Evolutionary conservation across 2,797 vertebrate genomes (phyloP).

Genomic region (Cyclura pinguis): DNA sequence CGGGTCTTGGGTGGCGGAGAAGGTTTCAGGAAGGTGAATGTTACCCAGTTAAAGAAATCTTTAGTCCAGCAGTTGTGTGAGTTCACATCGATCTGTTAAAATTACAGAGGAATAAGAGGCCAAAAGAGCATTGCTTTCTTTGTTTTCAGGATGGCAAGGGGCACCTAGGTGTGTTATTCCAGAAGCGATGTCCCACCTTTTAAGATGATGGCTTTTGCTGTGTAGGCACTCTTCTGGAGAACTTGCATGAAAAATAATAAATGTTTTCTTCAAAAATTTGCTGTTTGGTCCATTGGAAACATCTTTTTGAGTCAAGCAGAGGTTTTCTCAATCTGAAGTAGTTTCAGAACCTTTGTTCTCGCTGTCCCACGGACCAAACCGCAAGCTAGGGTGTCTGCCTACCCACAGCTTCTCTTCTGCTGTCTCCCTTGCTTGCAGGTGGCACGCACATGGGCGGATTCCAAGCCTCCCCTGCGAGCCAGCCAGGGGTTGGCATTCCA

Average conservation of each 20-base stretch:
- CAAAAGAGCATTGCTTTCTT: not conserved
- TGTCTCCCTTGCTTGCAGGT: constrained; percentile 39
- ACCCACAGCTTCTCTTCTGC: too few relatives aligned
- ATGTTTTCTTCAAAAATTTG: not conserved
- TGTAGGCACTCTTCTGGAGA: not conserved
- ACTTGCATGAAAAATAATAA: not conserved
- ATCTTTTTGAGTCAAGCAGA: not conserved
- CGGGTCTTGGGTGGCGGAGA: too few relatives aligned
- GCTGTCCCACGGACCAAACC: too few relatives aligned
- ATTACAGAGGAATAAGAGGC: not conserved
- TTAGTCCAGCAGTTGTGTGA: not conserved
- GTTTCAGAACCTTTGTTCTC: not conserved
- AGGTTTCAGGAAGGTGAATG: too few relatives aligned
- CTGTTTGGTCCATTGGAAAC: not conserved
- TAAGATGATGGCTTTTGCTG: not conserved
- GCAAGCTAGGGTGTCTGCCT: not conserved
- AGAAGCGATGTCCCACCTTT: not conserved
- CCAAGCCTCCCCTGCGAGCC: constrained; percentile 52
- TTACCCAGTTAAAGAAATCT: not conserved
- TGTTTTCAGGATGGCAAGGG: not conserved
- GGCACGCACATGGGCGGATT: constrained; percentile 61
- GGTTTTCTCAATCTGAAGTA: not conserved
- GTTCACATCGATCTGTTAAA: not conserved
- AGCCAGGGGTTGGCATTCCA: constrained; percentile 78
- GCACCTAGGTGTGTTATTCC: too few relatives aligned